Evolutionary conservation across 2,797 vertebrate species (phyloP).

Genomic region (Spea hammondii): DNA sequence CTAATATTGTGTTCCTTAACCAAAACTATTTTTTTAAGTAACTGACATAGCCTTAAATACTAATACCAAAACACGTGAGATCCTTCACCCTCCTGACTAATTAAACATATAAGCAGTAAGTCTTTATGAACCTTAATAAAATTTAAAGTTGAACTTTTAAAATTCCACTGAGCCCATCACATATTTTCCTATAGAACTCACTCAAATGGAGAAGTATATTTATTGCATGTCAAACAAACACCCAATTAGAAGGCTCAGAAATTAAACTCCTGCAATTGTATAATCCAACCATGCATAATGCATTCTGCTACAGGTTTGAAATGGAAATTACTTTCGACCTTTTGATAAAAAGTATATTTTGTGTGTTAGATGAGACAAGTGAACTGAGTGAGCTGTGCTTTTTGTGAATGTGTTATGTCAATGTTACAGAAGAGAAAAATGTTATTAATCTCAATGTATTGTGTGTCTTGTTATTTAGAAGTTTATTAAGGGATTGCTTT

Average conservation of each 20-base stretch:
- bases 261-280: slow-evolving; percentile 19
- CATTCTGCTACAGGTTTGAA: slow-evolving; percentile 17
- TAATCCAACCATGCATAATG: slow-evolving; percentile 23
- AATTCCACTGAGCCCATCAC: slow-evolving; percentile 15
- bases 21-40: neutral
- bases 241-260: slow-evolving; percentile 19
- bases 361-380: neutral
- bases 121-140: slow-evolving; percentile 30
- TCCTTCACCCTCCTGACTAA: slow-evolving; percentile 12
- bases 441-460: no score
- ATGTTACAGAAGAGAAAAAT: no score
- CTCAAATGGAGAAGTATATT: slow-evolving; percentile 10
- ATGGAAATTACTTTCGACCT: slow-evolving; percentile 13
- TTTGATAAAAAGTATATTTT: neutral
- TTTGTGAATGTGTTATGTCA: no score
- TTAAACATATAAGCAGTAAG: slow-evolving; percentile 41
- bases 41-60: slow-evolving; percentile 3
- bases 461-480: no score
- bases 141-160: slow-evolving; percentile 30
- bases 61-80: slow-evolving; percentile 19
- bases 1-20: neutral
- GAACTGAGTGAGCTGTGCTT: neutral
- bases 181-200: slow-evolving; percentile 28
- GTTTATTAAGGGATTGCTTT: no score
- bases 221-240: slow-evolving; percentile 39